Evolutionary conservation across 1,140 invertebrate species (phyloP), one percentile per base, ranked within the genome.

Genomic region (Harpegnathos saltator): DNA sequence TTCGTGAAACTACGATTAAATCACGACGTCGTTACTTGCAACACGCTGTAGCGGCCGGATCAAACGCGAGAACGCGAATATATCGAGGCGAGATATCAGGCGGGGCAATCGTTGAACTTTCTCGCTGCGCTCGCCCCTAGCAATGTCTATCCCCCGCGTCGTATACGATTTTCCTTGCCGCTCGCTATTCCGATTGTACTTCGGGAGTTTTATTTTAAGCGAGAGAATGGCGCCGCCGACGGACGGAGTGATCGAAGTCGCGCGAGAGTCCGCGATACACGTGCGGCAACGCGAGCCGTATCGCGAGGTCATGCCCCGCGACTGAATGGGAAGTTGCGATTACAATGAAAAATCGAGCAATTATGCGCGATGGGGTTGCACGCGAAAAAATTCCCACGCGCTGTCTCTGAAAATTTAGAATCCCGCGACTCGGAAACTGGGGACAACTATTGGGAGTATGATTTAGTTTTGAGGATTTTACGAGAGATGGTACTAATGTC

Each of bases 31-130:
- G 29, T 59, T 73, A 1, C 19, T 2, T 12, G 26, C 14, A 26
- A n/a, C 44, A 22, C 29, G 24, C 5, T 38, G 29, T 12, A 65
- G 12, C 33, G n/a, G 33, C 44, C 19, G 9, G 63, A 75, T 33
- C 65, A 68, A 29, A 54, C 59, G 77, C 54, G 72, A 71, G 17
- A 24, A 75, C 44, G 62, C 14, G 15, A 58, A 72, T 50, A 58
- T 72, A 44, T 66, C 29, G 65, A 78, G 69, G n/a, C n/a, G 56
- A 48, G 61, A 59, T 86, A 88, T 88, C 86, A 50, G 14, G 2
- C 17, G 48, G n/a, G n/a, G 19, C 82, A 68, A 88, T 85, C 85
- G 19, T 82, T 77, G 71, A 88, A 88, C 75, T 87, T 88, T 75
- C 77, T 81, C 69, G 61, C 22, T 19, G 61, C 15, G 54, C 68